phyloP scores from a whole-genome alignment of 2,888 invertebrate genomes.

The Cryptus viduatorius region DNA sequence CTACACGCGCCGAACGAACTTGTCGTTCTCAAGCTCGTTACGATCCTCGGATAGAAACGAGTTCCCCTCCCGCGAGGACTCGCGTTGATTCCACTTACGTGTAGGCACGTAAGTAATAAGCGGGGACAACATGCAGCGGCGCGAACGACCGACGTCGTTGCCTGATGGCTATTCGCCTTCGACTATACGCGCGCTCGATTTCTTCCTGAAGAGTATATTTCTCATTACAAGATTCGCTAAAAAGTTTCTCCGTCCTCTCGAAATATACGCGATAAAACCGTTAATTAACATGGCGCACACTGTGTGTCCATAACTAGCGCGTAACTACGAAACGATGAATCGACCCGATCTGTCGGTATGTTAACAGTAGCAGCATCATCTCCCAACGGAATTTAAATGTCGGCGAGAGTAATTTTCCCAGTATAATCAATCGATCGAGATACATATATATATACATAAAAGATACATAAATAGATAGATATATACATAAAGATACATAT shows the following conservation, averaged over 20 bases:
- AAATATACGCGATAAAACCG: not conserved
- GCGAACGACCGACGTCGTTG: conserved; percentile 38
- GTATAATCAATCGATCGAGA: too few species aligned
- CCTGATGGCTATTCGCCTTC: conserved; percentile 43
- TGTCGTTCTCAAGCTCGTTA: conserved; percentile 58
- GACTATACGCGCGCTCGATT: not conserved
- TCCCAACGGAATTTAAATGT: too few species aligned
- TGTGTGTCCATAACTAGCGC: too few species aligned
- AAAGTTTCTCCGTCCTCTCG: not conserved
- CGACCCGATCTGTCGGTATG: too few species aligned
- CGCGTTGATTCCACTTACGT: conserved; percentile 61
- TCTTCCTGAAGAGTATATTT: conserved; percentile 8
- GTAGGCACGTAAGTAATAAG: conserved; percentile 24
- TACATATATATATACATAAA: too few species aligned
- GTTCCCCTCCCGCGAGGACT: conserved; percentile 48
- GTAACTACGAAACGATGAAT: too few species aligned
- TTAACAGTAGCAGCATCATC: too few species aligned
- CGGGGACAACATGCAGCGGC: conserved; percentile 12
- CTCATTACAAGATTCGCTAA: not conserved
- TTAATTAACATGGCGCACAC: too few species aligned
- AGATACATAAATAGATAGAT: too few species aligned
- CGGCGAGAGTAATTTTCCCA: too few species aligned
- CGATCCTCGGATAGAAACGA: conserved; percentile 65
- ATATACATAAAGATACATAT: too few species aligned
- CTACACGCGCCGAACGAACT: conserved; percentile 17